Conservation (phyloP, 2,797 vertebrate species). For the Vultur gryphus region DNA sequence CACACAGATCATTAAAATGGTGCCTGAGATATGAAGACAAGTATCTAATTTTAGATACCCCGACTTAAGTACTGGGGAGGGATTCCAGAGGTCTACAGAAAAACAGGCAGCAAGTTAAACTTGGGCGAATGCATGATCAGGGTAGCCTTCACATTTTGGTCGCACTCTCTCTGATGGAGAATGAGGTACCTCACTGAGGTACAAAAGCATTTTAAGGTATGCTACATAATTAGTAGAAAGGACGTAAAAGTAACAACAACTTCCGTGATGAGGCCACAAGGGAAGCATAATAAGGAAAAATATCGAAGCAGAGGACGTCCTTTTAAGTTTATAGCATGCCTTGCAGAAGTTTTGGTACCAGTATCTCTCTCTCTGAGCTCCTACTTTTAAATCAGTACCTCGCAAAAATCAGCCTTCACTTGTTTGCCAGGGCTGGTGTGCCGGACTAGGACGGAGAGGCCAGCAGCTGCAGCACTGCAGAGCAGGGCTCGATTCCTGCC, state of each 20-base stretch:
- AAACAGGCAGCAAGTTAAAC: background rate
- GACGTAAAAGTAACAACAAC: background rate
- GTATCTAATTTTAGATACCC: slow-evolving; percentile 53
- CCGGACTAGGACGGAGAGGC: background rate
- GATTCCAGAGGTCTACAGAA: background rate
- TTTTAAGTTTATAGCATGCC: background rate
- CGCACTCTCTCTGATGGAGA: background rate
- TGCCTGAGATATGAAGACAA: slow-evolving; percentile 44
- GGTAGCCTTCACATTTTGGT: background rate
- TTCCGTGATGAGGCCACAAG: background rate
- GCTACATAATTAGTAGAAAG: background rate
- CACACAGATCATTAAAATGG: slow-evolving; percentile 63
- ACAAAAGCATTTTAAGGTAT: background rate
- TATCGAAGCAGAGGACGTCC: background rate
- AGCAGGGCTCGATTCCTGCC: background rate
- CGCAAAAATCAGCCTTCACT: background rate
- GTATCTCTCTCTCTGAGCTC: background rate
- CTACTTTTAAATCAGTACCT: background rate
- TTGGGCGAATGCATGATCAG: rapidly evolving
- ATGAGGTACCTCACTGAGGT: background rate
- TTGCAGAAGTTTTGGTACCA: background rate
- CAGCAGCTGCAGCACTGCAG: background rate
- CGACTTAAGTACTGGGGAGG: background rate
- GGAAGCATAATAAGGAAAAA: background rate
- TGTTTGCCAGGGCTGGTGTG: background rate